Base-by-base conservation (phyloP, 1,140 invertebrate genomes). In the Trichonephila inaurata region DNA sequence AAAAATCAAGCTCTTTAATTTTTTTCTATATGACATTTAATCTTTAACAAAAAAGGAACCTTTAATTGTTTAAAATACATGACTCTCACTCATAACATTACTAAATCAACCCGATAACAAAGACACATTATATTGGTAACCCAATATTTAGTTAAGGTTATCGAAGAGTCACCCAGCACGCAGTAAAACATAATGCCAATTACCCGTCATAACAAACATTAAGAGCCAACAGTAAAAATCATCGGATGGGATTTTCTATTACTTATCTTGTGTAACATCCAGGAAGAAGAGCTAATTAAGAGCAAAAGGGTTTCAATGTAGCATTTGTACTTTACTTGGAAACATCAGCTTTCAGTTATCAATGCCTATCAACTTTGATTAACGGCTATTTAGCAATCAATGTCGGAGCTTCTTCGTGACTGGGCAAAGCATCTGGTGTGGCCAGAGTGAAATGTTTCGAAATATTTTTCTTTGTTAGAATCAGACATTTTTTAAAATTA, bases 331-430 rank as follows among this genome's bases (percentile, higher is more conserved):
- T 16, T 5, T 33, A 28, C 69, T 33, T 33, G 3, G n/a, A 7
- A 33, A 16, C 24, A 28, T 24, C 16, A 33, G 5, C 28, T 28
- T 40, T 72, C 24, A 16, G 28, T 33, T 33, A 72, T 72, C 69
- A 72, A 72, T 28, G 24, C 28, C 69, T 24, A 72, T 72, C 69
- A 72, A 16, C 24, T 72, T 72, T 72, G 69, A 72, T 72, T 28
- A 72, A 24, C n/a, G 28, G 28, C 16, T 24, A 33, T 72, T 72
- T 33, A 72, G 24, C 69, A 24, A 33, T 72, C 69, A 72, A 72
- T 40, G 69, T 72, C 69, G 69, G 24, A 24, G 69, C 28, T 72
- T 33, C 69, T 14, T 72, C 69, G 69, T 72, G 69, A 72, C 69
- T 33, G 24, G 69, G 28, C 14, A 14, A 24, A 72, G n/a, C 24